Conservation (phyloP, 2,888 invertebrate genomes). For the Tyria jacobaeae region DNA sequence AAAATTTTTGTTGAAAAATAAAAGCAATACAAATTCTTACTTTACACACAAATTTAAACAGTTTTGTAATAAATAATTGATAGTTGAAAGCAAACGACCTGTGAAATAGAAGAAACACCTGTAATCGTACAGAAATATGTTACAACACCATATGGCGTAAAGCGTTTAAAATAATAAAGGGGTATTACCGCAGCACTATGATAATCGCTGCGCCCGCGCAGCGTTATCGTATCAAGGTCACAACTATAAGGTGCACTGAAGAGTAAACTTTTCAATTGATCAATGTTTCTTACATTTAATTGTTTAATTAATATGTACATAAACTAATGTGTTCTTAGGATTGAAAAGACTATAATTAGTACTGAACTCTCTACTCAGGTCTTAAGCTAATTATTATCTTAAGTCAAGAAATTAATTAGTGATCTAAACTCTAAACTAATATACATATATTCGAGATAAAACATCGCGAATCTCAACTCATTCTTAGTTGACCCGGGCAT, state of each 20-base stretch:
- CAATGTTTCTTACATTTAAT: background rate
- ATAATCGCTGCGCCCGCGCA: slow-evolving; percentile 45
- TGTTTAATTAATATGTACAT: background rate
- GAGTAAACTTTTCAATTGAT: background rate
- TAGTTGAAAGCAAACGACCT: slow-evolving; percentile 43
- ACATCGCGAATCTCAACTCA: slow-evolving; percentile 51
- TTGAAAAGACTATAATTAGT: background rate
- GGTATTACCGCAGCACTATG: slow-evolving; percentile 46
- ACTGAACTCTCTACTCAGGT: slow-evolving; percentile 4
- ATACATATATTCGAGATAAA: slow-evolving; percentile 17
- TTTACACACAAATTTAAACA: slow-evolving; percentile 9
- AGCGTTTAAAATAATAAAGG: slow-evolving; percentile 56
- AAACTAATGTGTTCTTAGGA: background rate
- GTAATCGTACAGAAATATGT: slow-evolving; percentile 53
- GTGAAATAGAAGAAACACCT: slow-evolving; percentile 46
- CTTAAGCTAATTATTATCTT: slow-evolving; percentile 27
- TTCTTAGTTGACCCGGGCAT: slow-evolving; percentile 48
- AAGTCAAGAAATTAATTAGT: slow-evolving; percentile 44
- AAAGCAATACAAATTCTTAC: slow-evolving; percentile 2
- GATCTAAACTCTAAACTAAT: slow-evolving; percentile 42
- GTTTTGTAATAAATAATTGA: slow-evolving; percentile 40
- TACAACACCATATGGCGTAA: slow-evolving; percentile 39
- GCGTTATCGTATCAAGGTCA: slow-evolving; percentile 62
- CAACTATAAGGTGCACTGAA: slow-evolving; percentile 44
- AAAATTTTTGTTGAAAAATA: background rate